Conservation (phyloP, 2,113 vertebrate genomes). For the Mungos mungo region DNA sequence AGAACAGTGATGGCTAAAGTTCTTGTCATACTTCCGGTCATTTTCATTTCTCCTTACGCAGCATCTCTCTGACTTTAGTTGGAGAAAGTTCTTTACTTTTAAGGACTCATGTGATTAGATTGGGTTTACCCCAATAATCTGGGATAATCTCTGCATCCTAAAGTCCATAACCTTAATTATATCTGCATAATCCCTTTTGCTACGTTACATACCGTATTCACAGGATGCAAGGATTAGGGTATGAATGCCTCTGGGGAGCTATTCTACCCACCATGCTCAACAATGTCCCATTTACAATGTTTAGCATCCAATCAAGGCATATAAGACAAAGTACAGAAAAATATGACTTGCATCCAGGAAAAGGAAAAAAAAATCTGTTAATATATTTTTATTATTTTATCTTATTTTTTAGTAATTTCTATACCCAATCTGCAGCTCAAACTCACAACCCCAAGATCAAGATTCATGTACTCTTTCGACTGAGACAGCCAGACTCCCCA, state of each 20-base stretch:
- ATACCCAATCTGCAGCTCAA: not conserved
- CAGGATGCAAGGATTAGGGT: not conserved
- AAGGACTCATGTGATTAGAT: not conserved
- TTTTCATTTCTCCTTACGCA: not conserved
- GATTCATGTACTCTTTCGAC: not conserved
- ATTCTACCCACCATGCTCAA: not conserved
- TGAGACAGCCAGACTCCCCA: not conserved
- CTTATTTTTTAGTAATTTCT: not conserved
- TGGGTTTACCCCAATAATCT: not conserved
- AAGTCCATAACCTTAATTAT: not conserved
- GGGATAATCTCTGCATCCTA: not conserved
- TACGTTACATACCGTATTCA: not conserved
- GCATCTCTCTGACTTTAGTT: not conserved
- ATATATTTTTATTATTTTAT: not conserved
- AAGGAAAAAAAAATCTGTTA: not conserved
- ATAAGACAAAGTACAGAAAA: not conserved
- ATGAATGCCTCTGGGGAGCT: not conserved
- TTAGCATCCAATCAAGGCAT: not conserved
- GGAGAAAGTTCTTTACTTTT: not conserved
- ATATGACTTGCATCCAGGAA: not conserved
- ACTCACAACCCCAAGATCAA: not conserved
- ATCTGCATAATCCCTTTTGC: not conserved
- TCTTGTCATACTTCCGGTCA: not conserved
- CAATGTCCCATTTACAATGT: not conserved
- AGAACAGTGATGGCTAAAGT: not conserved